These are phyloP conservation scores for Cerastoderma edule DNA, from an alignment of 2,888 invertebrate genomes.

Conservation along the genomic window DNA sequence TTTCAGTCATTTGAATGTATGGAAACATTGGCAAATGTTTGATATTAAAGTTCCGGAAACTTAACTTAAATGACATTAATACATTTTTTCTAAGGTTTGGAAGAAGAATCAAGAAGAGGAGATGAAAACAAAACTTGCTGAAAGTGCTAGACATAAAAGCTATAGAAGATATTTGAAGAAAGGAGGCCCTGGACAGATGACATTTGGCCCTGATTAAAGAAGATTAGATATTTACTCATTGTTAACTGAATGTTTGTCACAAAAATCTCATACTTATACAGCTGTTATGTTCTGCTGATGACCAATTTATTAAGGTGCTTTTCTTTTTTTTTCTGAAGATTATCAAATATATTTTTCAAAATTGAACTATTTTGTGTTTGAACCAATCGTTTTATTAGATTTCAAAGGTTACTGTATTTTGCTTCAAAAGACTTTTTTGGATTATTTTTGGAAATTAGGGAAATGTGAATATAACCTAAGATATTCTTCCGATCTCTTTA, in stretches of 20 bases:
- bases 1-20: too few relatives aligned
- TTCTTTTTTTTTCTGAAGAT: neutral
- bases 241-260: neutral
- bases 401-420: neutral
- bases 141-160: conserved; percentile 93
- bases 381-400: neutral
- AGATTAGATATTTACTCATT: neutral
- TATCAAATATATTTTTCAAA: neutral
- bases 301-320: neutral
- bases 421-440: neutral
- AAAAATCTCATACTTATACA: conserved; percentile 6
- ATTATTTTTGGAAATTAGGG: too few relatives aligned
- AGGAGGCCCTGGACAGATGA: conserved; percentile 94
- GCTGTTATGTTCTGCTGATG: neutral
- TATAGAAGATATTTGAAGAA: conserved; percentile 95
- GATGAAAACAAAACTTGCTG: conserved; percentile 92
- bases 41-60: too few relatives aligned
- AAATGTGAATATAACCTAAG: too few relatives aligned
- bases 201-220: conserved; percentile 87
- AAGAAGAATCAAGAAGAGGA: conserved; percentile 93
- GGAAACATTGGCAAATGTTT: too few relatives aligned
- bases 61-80: too few relatives aligned
- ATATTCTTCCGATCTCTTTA: too few relatives aligned
- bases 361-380: neutral
- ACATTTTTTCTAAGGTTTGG: conserved; percentile 86